Base-by-base conservation (phyloP, 2,797 vertebrate species). In the Tolypeutes matacus region DNA sequence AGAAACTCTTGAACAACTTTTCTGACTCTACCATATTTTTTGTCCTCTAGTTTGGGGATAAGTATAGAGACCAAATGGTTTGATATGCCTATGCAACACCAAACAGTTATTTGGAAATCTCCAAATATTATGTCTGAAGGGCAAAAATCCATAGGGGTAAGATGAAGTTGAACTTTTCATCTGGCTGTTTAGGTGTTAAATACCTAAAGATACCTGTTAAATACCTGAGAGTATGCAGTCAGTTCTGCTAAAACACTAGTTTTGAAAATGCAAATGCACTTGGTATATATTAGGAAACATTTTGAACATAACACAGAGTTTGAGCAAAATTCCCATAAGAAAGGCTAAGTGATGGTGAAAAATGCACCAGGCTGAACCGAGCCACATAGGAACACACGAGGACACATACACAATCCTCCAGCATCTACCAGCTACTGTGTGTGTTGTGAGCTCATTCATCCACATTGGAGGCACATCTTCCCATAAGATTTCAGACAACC, bases 391-490 rank as follows among this genome's bases (percentile, higher is more conserved):
- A 31, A 53, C 1, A 64, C n/a, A 42, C 7, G 31, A 49, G 39
- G 51, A 76, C 49, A 34, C 2, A 0, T 0, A 4, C n/a, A 10
- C 29, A 21, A 21, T 5, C 34, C 12, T 29, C 25, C 18, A 0
- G 7, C 31, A 10, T 46, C 27, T 39, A 1, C 12, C 29, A 17
- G n/a, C 21, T 18, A 7, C 34, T 62, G 0, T 3, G 0, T 36
- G 31, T 49, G 42, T 13, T 31, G 11, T 4, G 34, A 89, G 10
- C 25, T 46, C 49, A 17, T 27, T 6, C 13, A 27, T 17, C 21
- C 31, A 34, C 1, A 17, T 39, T 27, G n/a, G 0, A 23, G 5
- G 1, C 23, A 29, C 25, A 23, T 5, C 15, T 27, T 65, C 17
- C 51, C 39, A 34, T 25, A 3, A 11, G 15, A 46, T 29, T 62